Percentiles rank a stretch among this genome's conserved stretches.
Evolutionary conservation across 2,113 vertebrate species (phyloP).

Genomic region (Caracal caracal): DNA sequence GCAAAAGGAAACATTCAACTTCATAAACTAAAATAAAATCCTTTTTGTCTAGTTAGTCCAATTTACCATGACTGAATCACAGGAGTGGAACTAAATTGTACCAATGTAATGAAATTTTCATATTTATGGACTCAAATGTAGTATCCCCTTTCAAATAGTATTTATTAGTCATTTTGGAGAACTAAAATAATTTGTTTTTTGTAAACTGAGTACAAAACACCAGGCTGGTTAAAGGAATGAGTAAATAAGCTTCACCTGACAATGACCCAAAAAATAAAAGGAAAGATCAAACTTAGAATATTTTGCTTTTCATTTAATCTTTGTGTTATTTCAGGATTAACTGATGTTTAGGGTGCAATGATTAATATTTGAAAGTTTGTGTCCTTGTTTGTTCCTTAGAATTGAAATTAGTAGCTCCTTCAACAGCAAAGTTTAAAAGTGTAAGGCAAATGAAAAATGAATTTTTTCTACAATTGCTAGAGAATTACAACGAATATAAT

Average conservation of each 20-base stretch:
- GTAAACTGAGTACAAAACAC: background rate
- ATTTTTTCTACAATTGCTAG: conserved; percentile 36
- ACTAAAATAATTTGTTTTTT: background rate
- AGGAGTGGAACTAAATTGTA: conserved; percentile 36
- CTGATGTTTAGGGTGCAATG: background rate
- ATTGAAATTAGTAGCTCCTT: background rate
- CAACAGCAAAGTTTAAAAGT: conserved; percentile 76
- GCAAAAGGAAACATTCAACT: background rate
- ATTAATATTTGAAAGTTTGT: conserved; percentile 13
- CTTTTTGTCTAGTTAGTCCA: conserved; percentile 28
- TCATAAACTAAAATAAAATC: conserved; percentile 35
- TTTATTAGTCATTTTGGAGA: background rate
- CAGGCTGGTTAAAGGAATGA: conserved; percentile 27
- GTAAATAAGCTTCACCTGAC: conserved; percentile 6
- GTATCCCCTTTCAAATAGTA: background rate
- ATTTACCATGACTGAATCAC: background rate
- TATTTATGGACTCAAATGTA: background rate
- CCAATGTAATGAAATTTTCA: background rate
- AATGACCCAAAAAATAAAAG: conserved; percentile 1
- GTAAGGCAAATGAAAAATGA: conserved; percentile 48
- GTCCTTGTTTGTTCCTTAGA: conserved; percentile 28
- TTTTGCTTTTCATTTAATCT: conserved; percentile 35
- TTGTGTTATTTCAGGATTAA: conserved; percentile 10
- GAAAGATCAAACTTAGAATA: conserved; percentile 53
- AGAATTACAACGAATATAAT: background rate